Percentiles rank a stretch among this genome's conserved stretches.
phyloP scores from a whole-genome alignment of 2,113 vertebrate species.

The Myotis lucifugus region DNA sequence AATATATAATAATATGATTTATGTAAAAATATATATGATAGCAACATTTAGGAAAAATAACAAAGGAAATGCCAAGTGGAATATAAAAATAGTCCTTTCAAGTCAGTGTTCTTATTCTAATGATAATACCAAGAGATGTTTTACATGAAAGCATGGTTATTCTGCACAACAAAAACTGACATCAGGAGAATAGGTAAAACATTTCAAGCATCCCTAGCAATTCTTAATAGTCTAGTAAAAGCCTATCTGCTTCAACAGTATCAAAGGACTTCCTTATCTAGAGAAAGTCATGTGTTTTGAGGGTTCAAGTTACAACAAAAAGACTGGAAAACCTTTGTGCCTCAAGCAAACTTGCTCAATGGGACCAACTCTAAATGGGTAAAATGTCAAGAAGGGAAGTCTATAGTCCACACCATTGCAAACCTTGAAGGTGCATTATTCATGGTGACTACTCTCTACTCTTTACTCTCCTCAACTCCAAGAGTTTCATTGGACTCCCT shows the following conservation, averaged over 20 bases:
- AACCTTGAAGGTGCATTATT: neutral
- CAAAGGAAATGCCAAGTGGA: neutral
- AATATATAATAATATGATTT: neutral
- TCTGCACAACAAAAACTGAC: neutral
- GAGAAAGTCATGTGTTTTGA: neutral
- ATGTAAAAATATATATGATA: neutral
- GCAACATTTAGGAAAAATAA: neutral
- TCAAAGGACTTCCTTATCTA: neutral
- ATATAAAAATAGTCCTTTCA: neutral
- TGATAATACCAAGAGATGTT: neutral
- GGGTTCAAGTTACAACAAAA: neutral
- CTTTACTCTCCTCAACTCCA: neutral
- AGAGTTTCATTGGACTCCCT: neutral
- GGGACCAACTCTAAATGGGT: neutral
- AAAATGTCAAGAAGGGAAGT: neutral
- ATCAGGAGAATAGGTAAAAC: neutral
- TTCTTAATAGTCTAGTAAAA: neutral
- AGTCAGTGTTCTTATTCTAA: neutral
- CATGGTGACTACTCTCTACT: neutral
- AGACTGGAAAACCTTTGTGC: neutral
- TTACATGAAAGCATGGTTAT: neutral
- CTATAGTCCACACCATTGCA: neutral
- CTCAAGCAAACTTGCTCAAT: neutral
- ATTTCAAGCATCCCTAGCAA: neutral
- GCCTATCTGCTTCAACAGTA: neutral